phyloP scores from a whole-genome alignment of 2,797 vertebrate species.

The Agapornis canus region DNA sequence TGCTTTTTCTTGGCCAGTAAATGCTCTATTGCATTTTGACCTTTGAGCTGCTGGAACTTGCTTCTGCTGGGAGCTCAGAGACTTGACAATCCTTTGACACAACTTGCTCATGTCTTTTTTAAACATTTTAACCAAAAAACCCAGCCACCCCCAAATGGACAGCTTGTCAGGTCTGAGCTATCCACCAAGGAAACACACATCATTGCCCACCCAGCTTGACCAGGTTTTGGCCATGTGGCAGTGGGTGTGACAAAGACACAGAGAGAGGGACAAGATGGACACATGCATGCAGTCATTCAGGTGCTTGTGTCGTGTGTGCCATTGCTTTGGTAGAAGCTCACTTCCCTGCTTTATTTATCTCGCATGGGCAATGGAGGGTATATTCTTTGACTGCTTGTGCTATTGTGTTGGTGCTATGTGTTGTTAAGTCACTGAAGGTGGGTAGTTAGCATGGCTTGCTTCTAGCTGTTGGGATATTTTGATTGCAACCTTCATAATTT shows the following conservation, averaged over 20 bases:
- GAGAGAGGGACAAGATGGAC: neutral
- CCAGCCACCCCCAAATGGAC: neutral
- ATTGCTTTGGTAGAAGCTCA: neutral
- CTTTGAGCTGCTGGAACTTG: neutral
- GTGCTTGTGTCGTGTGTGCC: neutral
- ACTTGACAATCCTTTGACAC: fast-evolving
- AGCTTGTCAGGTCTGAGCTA: neutral
- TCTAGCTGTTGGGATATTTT: neutral
- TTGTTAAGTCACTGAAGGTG: neutral
- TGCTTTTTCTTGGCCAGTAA: neutral
- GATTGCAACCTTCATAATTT: neutral
- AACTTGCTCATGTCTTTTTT: neutral
- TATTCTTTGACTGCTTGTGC: neutral
- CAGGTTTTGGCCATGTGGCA: neutral
- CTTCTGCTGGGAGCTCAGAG: neutral
- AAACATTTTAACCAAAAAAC: neutral
- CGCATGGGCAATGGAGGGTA: neutral
- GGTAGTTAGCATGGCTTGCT: neutral
- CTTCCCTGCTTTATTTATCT: neutral
- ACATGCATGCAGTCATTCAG: fast-evolving
- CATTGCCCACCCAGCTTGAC: neutral
- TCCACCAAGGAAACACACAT: neutral
- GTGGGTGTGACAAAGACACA: neutral
- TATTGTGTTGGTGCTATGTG: neutral
- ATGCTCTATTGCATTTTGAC: neutral